Conservation (phyloP, 2,113 vertebrate species). For the Redunca redunca region DNA sequence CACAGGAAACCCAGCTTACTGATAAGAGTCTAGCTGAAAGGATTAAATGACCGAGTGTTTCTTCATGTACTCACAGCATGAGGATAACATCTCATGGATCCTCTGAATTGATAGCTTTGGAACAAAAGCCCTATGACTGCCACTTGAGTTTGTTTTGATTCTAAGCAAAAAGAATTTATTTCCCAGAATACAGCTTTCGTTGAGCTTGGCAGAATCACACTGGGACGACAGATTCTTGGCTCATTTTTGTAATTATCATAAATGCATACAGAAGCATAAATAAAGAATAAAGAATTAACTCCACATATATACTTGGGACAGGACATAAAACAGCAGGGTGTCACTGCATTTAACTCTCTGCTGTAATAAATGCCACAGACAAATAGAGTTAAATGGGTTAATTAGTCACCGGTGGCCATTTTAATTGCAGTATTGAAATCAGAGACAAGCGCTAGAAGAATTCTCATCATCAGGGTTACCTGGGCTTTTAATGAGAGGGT, state of each 20-base stretch:
- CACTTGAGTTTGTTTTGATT: slow-evolving; percentile 7
- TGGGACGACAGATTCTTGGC: background rate
- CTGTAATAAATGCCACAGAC: slow-evolving; percentile 35
- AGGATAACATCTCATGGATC: background rate
- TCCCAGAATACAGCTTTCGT: background rate
- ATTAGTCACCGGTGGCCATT: slow-evolving; percentile 61
- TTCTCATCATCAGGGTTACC: slow-evolving; percentile 46
- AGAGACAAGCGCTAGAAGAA: slow-evolving; percentile 44
- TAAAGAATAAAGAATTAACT: slow-evolving; percentile 25
- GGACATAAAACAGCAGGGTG: background rate
- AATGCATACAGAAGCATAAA: slow-evolving; percentile 29
- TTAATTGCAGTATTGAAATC: slow-evolving; percentile 50
- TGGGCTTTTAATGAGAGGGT: background rate
- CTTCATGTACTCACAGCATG: background rate
- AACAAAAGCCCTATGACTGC: background rate
- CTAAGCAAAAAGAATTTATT: background rate
- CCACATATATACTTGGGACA: background rate
- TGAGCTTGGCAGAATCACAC: background rate
- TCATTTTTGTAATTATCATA: slow-evolving; percentile 6
- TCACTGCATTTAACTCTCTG: slow-evolving; percentile 22
- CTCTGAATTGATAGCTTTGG: background rate
- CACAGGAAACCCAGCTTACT: background rate
- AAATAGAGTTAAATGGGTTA: slow-evolving; percentile 67
- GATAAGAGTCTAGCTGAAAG: background rate
- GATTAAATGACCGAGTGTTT: background rate